phyloP scores from a whole-genome alignment of 2,797 vertebrate genomes.

The Myotis planiceps region DNA sequence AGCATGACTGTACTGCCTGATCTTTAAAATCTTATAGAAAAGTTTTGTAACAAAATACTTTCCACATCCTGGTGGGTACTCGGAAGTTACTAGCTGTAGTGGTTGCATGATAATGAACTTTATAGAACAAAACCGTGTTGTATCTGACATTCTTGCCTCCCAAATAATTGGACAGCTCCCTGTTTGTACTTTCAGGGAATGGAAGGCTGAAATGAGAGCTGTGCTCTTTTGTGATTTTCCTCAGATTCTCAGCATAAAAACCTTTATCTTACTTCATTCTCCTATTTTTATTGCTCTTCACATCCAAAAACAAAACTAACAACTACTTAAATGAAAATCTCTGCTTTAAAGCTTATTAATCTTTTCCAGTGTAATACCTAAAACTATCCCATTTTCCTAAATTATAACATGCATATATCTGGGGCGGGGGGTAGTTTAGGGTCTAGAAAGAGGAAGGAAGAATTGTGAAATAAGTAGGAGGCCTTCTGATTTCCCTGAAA shows the following conservation, averaged over 20 bases:
- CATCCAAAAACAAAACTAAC: neutral
- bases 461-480: neutral
- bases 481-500: neutral
- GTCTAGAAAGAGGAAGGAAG: neutral
- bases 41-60: neutral
- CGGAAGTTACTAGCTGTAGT: neutral
- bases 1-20: neutral
- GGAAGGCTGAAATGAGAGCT: neutral
- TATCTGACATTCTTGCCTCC: neutral
- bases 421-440: neutral
- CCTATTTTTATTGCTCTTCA: neutral
- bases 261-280: neutral
- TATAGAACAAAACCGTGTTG: neutral
- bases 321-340: neutral
- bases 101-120: neutral
- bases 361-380: neutral
- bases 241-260: neutral
- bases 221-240: neutral
- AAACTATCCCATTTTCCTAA: neutral
- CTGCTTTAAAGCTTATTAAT: neutral
- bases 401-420: neutral
- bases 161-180: neutral
- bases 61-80: fast-evolving
- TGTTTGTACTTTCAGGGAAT: neutral
- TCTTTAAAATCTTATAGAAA: neutral